A percentile compares a stretch with the other conserved stretches of the same genome.
These are phyloP conservation scores for Pyrocephalus nanus DNA, from an alignment of 2,797 vertebrate genomes.

Conservation along the genomic window DNA sequence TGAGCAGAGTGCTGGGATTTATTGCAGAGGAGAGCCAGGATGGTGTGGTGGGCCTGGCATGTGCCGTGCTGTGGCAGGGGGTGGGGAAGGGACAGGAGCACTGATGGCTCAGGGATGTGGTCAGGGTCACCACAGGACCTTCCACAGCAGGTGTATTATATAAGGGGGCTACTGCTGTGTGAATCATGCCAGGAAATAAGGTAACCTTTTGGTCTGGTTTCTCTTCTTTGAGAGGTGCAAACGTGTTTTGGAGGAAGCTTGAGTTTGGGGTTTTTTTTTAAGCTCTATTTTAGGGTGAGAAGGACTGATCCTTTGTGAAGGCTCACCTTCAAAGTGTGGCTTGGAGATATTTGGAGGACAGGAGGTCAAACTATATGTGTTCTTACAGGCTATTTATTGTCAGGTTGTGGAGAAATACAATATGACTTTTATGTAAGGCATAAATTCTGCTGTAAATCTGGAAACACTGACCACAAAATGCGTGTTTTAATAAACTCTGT, in stretches of 20 bases:
- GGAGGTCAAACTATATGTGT: background rate
- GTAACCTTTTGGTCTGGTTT: background rate
- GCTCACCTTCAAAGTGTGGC: background rate
- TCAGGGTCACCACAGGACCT: background rate
- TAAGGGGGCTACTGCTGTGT: background rate
- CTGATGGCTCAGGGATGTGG: background rate
- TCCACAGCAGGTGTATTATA: accelerated
- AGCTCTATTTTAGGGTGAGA: background rate
- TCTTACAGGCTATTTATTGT: background rate
- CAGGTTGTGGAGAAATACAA: background rate
- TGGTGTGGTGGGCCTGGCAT: background rate
- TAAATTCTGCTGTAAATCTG: background rate
- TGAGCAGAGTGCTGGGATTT: background rate
- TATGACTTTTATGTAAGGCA: background rate
- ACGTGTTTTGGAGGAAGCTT: background rate
- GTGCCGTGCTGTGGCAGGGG: background rate
- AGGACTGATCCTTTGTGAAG: background rate
- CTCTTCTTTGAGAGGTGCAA: background rate
- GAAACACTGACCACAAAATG: background rate
- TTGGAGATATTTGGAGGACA: background rate
- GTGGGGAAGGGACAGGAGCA: background rate
- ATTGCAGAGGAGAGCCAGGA: background rate
- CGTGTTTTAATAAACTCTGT: background rate
- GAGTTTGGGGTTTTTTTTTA: background rate
- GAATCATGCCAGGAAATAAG: background rate